Evolutionary conservation across 2,797 vertebrate species (phyloP), one percentile per base, ranked within the genome.

Genomic region (Halcyon badia): DNA sequence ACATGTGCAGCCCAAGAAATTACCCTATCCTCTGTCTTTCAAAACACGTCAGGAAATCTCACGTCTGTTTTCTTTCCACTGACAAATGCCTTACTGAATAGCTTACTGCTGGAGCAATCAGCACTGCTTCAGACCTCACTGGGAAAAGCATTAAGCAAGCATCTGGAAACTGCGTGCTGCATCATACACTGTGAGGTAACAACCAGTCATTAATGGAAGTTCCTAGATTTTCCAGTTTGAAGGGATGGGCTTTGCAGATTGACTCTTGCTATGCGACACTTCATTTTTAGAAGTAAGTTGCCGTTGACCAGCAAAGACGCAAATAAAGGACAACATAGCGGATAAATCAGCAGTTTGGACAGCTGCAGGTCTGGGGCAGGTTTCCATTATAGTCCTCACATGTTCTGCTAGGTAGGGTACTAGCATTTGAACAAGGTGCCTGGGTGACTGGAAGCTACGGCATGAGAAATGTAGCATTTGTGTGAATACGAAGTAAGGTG

Each of bases 61-160:
- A 89, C 94, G 97, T 70, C 57, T 94, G 88, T 95, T 97, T 97
- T 97, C 93, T 94, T 95, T 97, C 93, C 93, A 68, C 86, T 94
- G 97, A 92, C 94, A 96, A 97, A 91, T 95, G 91, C 97, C 95
- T 72, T 7, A 1, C 69, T 91, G 82, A 91, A 58, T 78, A 11
- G 33, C 77, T 96, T 93, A 28, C 75, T 87, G 87, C 83, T 91
- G 65, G 54, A 92, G 57, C 3, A 3, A 49, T 86, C 76, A 70
- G 72, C 84, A 20, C 61, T 35, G 56, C 56, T 62, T 44, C 65
- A 60, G 75, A 82, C 39, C 72, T 95, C 80, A 31, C 5, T 70
- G 77, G 89, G 91, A 48, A 80, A 41, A 83, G 85, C 86, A 83
- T 94, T 87, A 95, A 69, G 39, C 71, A 79, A 88, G 80, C 96